Base-by-base conservation (phyloP, 2,888 invertebrate genomes). In the Meandrusa payeni region DNA sequence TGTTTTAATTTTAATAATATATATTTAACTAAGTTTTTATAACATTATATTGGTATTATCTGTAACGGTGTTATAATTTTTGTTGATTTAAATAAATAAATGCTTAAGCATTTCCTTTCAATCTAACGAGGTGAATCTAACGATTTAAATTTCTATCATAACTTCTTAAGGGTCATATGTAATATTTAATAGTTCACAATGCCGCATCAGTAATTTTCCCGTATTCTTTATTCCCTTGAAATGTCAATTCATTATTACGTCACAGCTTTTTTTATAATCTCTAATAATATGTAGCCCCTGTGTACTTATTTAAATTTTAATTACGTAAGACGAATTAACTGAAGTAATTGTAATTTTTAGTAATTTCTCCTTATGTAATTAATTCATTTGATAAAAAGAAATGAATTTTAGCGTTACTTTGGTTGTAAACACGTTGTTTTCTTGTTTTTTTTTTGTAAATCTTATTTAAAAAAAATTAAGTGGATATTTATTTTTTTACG, bases 401-500 rank as follows among this genome's bases (percentile, higher is more conserved):
- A 26, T 6, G 19, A 39, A 24, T 19, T 42, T 43, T 22, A 54
- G 52, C 44, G 48, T 49, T 51, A 51, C n/a, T 61, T 58, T 42
- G 47, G 54, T 59, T 59, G 46, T 61, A 58, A 52, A 62, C 63
- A 57, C 24, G 27, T 52, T 59, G 55, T 70, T 68, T 9, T 9
- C 58, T 64, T 64, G 60, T 72, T 66, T 60, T 57, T 50, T 65
- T 57, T 62, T 61, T 59, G 61, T 20, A 1, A 28, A 11, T 22
- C 31, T 15, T 57, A 54, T 56, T 57, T 56, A 48, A 58, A 55
- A 54, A 60, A 59, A 59, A 66, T 60, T 65, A 65, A 63, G 63
- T 54, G 46, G 27, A 68, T 82, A 76, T 78, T 79, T 83, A 78
- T 82, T 81, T 75, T 66, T 69, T 62, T 69, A 59, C 55, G 54